Evolutionary conservation across 2,797 vertebrate species (phyloP), one percentile per base, ranked within the genome.

Genomic region (Mycteria americana): DNA sequence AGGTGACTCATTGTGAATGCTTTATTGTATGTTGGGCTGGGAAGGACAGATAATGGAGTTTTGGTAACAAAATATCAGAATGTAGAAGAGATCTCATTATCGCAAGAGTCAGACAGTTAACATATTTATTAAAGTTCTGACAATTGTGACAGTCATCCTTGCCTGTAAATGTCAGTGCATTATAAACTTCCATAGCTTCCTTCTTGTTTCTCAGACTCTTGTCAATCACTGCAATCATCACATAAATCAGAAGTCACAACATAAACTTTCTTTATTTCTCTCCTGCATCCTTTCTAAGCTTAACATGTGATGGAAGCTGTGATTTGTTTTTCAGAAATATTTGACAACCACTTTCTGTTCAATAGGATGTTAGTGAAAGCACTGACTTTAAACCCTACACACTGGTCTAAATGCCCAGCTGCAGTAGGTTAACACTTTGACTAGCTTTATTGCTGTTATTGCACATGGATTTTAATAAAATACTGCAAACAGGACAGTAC

Each of bases 221-320:
- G 92, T 88, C 92, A 92, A 64, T 95, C 86, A 91, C 57, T 88
- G 57, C 87, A 95, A 95, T 96, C 97, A 97, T 91, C 87, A 64
- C 35, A 30, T 72, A 92, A 92, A 94, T 65, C 69, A 92, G 18
- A 93, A 92, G 59, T 82, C 89, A 80, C 67, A 95, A 80, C 69
- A 79, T 53, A 92, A 92, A 95, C 69, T 76, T 95, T 88, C 73
- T 80, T 68, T n/a, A 35, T 63, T 94, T 95, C 50, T 46, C 82
- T 88, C 51, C 88, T 89, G 67, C 25, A 64, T 95, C 41, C 54
- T 89, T 89, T 93, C 88, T 59, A 95, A 85, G 37, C n/a, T 92
- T 56, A 83, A 80, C 15, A 39, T 41, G 21, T 17, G 57, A 75
- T 79, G 53, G 63, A 91, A 92, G 70, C 65, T 54, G 56, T 83